Conservation (phyloP, 2,113 vertebrate genomes). For the Nerophis ophidion region DNA sequence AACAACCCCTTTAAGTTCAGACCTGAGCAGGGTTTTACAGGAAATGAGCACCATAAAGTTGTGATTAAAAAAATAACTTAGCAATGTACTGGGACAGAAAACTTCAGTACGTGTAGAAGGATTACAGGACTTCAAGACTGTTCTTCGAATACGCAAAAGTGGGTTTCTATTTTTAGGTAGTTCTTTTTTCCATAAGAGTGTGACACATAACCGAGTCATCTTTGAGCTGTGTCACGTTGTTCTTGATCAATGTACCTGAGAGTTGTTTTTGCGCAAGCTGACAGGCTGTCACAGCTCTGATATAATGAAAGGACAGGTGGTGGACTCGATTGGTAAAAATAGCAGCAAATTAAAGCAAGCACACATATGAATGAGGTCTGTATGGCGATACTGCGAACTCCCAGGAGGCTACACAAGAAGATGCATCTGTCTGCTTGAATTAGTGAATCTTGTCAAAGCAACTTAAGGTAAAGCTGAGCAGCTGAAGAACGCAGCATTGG, state of each 20-base stretch:
- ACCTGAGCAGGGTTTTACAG: too few species aligned
- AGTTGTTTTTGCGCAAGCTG: constrained; percentile 22
- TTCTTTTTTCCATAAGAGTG: constrained; percentile 6
- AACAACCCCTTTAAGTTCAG: too few species aligned
- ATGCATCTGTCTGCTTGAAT: constrained; percentile 23
- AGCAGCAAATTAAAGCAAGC: constrained; percentile 49
- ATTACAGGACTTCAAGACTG: constrained; percentile 4
- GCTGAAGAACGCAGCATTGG: constrained; percentile 15
- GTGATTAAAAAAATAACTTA: too few species aligned
- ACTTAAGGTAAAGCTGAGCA: constrained; percentile 37
- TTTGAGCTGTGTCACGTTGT: constrained; percentile 34
- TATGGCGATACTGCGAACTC: constrained; percentile 39
- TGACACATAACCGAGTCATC: constrained; percentile 30
- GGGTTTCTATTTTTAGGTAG: constrained; percentile 31
- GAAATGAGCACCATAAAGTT: too few species aligned
- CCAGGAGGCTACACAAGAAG: constrained; percentile 35
- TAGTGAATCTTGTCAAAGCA: constrained; percentile 30
- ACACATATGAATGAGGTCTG: constrained; percentile 53
- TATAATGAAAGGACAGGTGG: constrained; percentile 31
- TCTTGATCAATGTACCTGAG: constrained; percentile 30
- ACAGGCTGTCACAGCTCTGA: constrained; percentile 50
- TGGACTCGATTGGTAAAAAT: constrained; percentile 55
- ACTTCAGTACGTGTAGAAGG: neutral
- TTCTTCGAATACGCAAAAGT: constrained; percentile 1
- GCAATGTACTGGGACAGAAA: neutral